phyloP scores from a whole-genome alignment of 1,140 invertebrate species.

The Sarcophaga bullata region DNA sequence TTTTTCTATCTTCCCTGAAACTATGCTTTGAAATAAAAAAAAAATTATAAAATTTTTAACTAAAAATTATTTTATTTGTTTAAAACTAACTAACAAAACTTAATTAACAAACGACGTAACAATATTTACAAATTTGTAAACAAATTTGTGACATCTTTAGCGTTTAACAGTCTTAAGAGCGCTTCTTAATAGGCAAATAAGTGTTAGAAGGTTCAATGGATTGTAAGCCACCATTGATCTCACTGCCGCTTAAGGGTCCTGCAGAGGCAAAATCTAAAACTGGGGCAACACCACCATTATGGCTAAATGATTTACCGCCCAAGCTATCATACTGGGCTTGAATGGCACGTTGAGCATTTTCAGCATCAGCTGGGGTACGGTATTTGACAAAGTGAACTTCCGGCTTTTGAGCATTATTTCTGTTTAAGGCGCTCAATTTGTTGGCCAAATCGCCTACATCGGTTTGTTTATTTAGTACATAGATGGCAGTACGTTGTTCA shows the following conservation, averaged over 20 bases:
- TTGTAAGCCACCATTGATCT: not conserved
- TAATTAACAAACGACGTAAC: not conserved
- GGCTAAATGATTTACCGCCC: constrained; percentile 49
- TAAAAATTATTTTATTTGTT: not conserved
- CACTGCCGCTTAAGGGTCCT: not conserved
- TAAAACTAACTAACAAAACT: constrained; percentile 28
- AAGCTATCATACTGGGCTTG: constrained; percentile 54
- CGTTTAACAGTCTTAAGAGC: not conserved
- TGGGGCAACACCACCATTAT: constrained; percentile 56
- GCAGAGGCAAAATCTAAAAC: constrained; percentile 58
- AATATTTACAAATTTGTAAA: too few relatives aligned
- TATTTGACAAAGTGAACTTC: constrained; percentile 62
- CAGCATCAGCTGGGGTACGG: constrained; percentile 57
- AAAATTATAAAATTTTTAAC: not conserved
- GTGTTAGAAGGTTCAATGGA: not conserved
- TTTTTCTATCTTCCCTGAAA: not conserved
- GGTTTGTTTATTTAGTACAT: constrained; percentile 58
- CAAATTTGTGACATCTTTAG: too few relatives aligned
- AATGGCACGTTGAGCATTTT: constrained; percentile 56
- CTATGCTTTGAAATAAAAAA: constrained; percentile 1
- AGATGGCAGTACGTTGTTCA: constrained; percentile 58
- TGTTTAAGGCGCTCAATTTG: constrained; percentile 52
- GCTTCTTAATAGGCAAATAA: constrained; percentile 41
- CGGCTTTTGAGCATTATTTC: constrained; percentile 53
- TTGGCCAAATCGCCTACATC: constrained; percentile 55